Evolutionary conservation across 2,888 invertebrate species (phyloP).

Genomic region (Limnephilus auricula): DNA sequence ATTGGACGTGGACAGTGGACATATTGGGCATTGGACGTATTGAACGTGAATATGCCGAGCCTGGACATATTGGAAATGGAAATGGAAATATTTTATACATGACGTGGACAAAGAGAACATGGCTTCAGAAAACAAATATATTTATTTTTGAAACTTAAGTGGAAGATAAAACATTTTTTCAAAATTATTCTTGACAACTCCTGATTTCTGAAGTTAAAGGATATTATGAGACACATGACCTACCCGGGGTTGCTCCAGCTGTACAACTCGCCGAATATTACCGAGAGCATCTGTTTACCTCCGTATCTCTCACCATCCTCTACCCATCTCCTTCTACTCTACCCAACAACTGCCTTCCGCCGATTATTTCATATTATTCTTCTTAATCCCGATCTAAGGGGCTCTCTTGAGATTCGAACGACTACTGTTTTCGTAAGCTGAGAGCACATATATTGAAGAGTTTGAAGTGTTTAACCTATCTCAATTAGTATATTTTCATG

Average conservation of each 20-base stretch:
- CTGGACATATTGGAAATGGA: too few relatives aligned
- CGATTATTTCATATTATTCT: conserved; percentile 24
- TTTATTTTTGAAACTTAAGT: too few relatives aligned
- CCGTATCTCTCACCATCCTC: conserved; percentile 20
- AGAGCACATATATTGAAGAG: conserved; percentile 14
- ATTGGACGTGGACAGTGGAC: too few relatives aligned
- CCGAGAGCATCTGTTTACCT: conserved; percentile 47
- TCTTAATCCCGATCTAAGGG: conserved; percentile 14
- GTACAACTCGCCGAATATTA: conserved; percentile 33
- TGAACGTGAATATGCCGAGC: too few relatives aligned
- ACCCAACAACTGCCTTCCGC: conserved; percentile 3
- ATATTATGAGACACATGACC: conserved; percentile 46
- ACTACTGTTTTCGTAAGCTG: conserved; percentile 18
- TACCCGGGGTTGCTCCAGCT: conserved; percentile 49
- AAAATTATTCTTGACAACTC: not conserved
- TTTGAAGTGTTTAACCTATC: conserved; percentile 15
- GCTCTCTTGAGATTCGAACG: conserved; percentile 11
- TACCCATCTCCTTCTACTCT: not conserved
- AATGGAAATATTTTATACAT: too few relatives aligned
- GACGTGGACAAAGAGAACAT: too few relatives aligned
- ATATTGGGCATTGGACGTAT: too few relatives aligned
- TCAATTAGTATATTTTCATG: conserved; percentile 16
- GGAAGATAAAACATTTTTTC: not conserved
- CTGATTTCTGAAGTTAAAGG: conserved; percentile 27
- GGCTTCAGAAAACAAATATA: too few relatives aligned